A percentile compares a stretch with the other conserved stretches of the same genome.
These are phyloP conservation scores for Drosophila prostipennis DNA, from an alignment of 2,888 invertebrate species.

Conservation along the genomic window DNA sequence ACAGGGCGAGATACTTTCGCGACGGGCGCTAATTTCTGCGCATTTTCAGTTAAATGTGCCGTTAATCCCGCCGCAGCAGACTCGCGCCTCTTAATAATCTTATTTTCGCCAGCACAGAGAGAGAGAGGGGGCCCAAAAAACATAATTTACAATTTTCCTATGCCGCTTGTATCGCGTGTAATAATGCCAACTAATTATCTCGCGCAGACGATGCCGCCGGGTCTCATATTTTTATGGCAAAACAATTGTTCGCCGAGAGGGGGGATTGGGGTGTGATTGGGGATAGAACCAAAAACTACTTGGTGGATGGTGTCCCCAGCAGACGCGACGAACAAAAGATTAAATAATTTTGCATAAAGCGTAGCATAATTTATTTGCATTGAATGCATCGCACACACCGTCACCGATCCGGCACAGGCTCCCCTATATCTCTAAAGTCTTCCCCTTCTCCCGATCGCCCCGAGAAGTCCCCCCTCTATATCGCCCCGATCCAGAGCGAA, in stretches of 20 bases:
- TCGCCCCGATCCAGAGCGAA: conserved; percentile 1
- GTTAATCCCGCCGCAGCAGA: conserved; percentile 43
- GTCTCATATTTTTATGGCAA: conserved; percentile 78
- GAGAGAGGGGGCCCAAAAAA: conserved; percentile 20
- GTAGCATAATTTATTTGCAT: conserved; percentile 81
- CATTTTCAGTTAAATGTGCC: conserved; percentile 73
- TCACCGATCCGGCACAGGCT: conserved; percentile 71
- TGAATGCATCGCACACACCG: conserved; percentile 80
- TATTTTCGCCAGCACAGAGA: conserved; percentile 37
- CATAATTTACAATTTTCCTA: conserved; percentile 65
- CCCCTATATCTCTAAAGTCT: conserved; percentile 6
- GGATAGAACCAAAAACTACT: not conserved
- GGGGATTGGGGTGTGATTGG: not conserved
- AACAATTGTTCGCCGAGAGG: conserved; percentile 64
- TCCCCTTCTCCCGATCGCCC: not conserved
- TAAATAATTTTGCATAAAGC: conserved; percentile 82
- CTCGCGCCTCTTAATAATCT: conserved; percentile 65
- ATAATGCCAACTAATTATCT: conserved; percentile 79
- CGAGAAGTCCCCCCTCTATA: not conserved
- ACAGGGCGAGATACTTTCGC: conserved; percentile 20
- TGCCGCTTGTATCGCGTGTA: conserved; percentile 49
- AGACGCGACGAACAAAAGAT: conserved; percentile 80
- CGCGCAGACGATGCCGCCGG: conserved; percentile 65
- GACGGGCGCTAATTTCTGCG: conserved; percentile 71
- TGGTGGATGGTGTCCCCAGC: conserved; percentile 23